Conservation (phyloP, 2,888 invertebrate species). For the Allygus modestus region DNA sequence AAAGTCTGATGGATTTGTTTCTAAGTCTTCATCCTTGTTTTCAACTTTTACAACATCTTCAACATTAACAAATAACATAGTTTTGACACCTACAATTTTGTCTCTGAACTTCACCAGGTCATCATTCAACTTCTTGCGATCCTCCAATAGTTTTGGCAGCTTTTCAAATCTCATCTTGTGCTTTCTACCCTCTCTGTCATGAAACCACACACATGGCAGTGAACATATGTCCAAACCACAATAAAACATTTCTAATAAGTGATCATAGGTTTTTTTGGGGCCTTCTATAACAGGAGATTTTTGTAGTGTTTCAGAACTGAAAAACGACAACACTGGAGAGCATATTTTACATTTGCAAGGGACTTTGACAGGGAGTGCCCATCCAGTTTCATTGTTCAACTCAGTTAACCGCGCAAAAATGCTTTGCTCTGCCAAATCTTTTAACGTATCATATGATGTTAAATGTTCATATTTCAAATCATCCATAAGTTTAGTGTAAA, state of each 20-base stretch:
- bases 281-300: not conserved
- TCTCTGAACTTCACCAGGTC: not conserved
- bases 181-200: not conserved
- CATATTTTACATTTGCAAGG: not conserved
- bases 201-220: not conserved
- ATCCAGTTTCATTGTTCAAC: not conserved
- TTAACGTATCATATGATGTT: not conserved
- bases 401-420: not conserved
- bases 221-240: not conserved
- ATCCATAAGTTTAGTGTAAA: conserved; percentile 2
- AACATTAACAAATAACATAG: not conserved
- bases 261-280: not conserved
- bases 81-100: not conserved
- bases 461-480: not conserved
- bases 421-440: not conserved
- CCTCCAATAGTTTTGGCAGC: not conserved
- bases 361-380: not conserved
- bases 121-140: not conserved
- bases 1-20: not conserved
- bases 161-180: not conserved
- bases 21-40: not conserved
- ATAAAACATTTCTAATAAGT: not conserved
- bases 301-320: not conserved
- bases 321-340: not conserved
- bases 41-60: too few relatives aligned